Conservation (phyloP, 2,113 vertebrate species). For the Holacanthus passer region DNA sequence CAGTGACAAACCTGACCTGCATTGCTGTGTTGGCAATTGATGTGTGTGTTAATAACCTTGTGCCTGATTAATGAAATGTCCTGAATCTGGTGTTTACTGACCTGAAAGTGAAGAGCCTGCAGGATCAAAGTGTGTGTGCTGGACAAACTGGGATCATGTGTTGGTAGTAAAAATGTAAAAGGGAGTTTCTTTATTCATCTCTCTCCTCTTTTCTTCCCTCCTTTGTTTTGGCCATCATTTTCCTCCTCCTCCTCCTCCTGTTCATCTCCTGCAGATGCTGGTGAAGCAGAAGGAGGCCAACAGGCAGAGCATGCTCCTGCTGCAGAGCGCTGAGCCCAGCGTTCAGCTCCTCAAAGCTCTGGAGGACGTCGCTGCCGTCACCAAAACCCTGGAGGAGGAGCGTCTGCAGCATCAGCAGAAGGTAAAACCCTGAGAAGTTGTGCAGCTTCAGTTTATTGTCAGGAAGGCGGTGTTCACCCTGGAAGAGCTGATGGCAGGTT, state of each 20-base stretch:
- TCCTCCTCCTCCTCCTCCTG: not conserved
- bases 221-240: too few relatives aligned
- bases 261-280: conserved; percentile 80
- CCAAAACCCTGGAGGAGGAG: conserved; percentile 85
- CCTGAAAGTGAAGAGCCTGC: conserved; percentile 55
- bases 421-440: conserved; percentile 55
- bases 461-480: not conserved
- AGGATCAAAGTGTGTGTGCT: conserved; percentile 14
- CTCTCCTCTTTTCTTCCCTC: not conserved
- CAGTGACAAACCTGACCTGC: conserved; percentile 23
- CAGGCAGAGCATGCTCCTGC: conserved; percentile 85
- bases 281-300: conserved; percentile 89
- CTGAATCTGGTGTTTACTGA: conserved; percentile 54
- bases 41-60: conserved; percentile 29
- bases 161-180: not conserved
- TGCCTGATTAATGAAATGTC: conserved; percentile 40
- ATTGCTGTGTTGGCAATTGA: conserved; percentile 22
- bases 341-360: conserved; percentile 86
- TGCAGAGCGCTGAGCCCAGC: conserved; percentile 85
- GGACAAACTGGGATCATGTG: not conserved
- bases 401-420: conserved; percentile 83
- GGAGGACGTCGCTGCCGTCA: conserved; percentile 81
- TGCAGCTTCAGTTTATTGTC: not conserved
- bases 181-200: not conserved
- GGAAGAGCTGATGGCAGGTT: not conserved